phyloP scores from a whole-genome alignment of 2,113 vertebrate species.

The Laticauda colubrina region DNA sequence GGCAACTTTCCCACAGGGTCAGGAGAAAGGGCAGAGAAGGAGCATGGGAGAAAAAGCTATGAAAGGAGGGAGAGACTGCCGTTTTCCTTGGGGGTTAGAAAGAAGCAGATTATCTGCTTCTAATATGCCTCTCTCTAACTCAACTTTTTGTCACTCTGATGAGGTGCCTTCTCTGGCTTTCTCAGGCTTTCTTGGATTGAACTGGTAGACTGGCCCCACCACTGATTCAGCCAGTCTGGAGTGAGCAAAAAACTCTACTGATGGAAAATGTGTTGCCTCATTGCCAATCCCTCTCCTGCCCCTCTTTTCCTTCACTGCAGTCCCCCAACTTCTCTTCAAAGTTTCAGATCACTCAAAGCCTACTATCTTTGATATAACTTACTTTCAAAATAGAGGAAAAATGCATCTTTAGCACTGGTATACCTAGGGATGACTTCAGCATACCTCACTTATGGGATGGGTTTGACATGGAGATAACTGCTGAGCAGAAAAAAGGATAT shows the following conservation, averaged over 20 bases:
- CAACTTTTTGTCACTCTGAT: neutral
- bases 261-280: neutral
- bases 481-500: neutral
- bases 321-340: neutral
- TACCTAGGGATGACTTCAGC: neutral
- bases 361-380: neutral
- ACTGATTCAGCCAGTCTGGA: neutral
- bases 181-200: neutral
- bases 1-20: conserved; percentile 13
- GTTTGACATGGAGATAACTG: neutral
- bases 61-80: neutral
- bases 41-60: conserved; percentile 4
- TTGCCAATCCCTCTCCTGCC: neutral
- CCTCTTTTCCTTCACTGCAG: neutral
- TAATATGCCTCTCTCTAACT: neutral
- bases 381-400: neutral
- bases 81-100: neutral
- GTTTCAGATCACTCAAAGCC: neutral
- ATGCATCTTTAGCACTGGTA: neutral
- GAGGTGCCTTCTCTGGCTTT: neutral
- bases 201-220: neutral
- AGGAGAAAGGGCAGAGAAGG: conserved; percentile 25
- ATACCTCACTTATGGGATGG: neutral
- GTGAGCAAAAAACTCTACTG: neutral
- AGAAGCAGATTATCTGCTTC: neutral